Conservation (phyloP, 2,797 vertebrate genomes). For the Neostethus bicornis region DNA sequence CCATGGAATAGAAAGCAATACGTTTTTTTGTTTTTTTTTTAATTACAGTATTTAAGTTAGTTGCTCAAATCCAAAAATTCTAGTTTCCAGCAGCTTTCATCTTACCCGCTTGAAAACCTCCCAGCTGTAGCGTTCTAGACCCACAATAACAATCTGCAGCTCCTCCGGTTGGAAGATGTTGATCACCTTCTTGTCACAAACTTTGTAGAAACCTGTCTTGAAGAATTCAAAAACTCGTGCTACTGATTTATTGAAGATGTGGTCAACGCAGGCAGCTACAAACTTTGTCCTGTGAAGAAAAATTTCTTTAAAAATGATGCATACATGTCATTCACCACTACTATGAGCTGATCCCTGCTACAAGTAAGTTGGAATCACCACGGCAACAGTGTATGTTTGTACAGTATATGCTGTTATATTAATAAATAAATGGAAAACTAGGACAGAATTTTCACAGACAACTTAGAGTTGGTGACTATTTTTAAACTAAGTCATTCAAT, state of each 20-base stretch:
- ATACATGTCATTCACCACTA: background rate
- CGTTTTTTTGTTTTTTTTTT: too few relatives aligned
- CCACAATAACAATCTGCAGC: constrained; percentile 90
- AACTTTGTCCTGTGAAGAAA: constrained; percentile 81
- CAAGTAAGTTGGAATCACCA: too few relatives aligned
- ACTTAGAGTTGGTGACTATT: too few relatives aligned
- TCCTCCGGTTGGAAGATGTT: constrained; percentile 93
- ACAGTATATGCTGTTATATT: too few relatives aligned
- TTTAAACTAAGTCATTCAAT: too few relatives aligned
- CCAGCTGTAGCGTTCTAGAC: constrained; percentile 93
- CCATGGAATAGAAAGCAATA: too few relatives aligned
- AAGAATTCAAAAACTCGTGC: constrained; percentile 86
- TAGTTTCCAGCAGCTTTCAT: background rate
- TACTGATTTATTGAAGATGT: constrained; percentile 90
- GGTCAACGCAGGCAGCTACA: constrained; percentile 84
- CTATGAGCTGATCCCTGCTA: background rate
- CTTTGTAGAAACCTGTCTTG: constrained; percentile 91
- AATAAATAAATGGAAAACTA: too few relatives aligned
- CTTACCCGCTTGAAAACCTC: constrained; percentile 88
- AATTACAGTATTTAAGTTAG: too few relatives aligned
- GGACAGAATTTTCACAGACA: too few relatives aligned
- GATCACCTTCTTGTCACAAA: constrained; percentile 87
- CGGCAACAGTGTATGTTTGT: too few relatives aligned
- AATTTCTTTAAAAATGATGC: background rate
- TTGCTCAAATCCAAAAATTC: background rate